Conservation (phyloP, 2,113 vertebrate species). For the Cryptotis parvus region DNA sequence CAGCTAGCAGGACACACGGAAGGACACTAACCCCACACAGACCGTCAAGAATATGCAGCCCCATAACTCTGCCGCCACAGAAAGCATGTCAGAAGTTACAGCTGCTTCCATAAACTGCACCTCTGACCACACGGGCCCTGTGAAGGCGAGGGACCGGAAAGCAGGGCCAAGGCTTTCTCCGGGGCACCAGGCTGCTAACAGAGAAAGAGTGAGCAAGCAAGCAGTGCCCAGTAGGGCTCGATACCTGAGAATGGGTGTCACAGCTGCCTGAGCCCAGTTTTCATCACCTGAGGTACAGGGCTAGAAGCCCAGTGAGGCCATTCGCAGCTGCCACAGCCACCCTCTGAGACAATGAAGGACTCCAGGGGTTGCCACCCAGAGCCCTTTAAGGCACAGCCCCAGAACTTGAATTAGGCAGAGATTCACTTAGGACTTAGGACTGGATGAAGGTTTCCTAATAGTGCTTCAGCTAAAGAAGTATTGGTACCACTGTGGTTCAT, state of each 20-base stretch:
- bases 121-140: slow-evolving; percentile 71
- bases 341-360: neutral
- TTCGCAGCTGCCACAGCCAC: neutral
- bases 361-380: neutral
- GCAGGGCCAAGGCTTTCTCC: slow-evolving; percentile 64
- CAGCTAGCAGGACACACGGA: neutral
- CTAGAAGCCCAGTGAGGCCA: slow-evolving; percentile 35
- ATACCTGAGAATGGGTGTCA: slow-evolving; percentile 43
- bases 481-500: too few relatives aligned
- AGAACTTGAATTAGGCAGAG: neutral
- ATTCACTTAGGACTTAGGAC: neutral
- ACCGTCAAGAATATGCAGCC: slow-evolving; percentile 70
- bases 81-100: slow-evolving; percentile 53
- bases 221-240: slow-evolving; percentile 27
- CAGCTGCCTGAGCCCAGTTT: neutral
- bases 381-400: neutral
- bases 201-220: slow-evolving; percentile 59
- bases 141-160: slow-evolving; percentile 79
- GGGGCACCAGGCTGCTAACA: slow-evolving; percentile 69
- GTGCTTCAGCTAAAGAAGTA: neutral
- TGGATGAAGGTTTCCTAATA: neutral
- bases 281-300: slow-evolving; percentile 62
- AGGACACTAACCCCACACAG: slow-evolving; percentile 55
- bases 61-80: slow-evolving; percentile 60
- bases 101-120: slow-evolving; percentile 76